Evolutionary conservation across 2,113 vertebrate species (phyloP).

Genomic region (Hippoglossus stenolepis): DNA sequence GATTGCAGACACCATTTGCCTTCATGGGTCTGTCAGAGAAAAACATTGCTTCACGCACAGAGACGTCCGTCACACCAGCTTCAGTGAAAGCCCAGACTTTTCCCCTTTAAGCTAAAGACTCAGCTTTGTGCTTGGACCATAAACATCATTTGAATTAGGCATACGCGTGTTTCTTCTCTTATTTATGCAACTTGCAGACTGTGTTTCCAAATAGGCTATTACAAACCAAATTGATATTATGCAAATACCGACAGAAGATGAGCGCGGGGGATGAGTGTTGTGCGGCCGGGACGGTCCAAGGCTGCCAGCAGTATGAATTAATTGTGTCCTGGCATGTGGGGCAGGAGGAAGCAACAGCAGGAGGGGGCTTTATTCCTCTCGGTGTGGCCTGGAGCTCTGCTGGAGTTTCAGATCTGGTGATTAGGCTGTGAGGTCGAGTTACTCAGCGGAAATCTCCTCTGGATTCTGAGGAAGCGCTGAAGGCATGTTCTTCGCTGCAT

Average conservation of each 20-base stretch:
- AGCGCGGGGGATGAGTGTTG: constrained; percentile 47
- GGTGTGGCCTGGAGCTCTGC: constrained; percentile 52
- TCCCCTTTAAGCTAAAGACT: neutral
- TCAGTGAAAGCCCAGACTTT: constrained; percentile 3
- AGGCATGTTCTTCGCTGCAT: constrained; percentile 60
- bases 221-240: constrained; percentile 72
- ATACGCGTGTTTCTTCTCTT: constrained; percentile 18
- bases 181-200: constrained; percentile 56
- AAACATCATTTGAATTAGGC: constrained; percentile 23
- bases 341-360: constrained; percentile 56
- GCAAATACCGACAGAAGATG: constrained; percentile 66
- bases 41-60: constrained; percentile 5
- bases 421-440: constrained; percentile 69
- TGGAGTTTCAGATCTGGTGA: constrained; percentile 74
- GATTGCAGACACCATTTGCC: constrained; percentile 19
- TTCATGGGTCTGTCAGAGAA: constrained; percentile 20
- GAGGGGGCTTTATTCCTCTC: constrained; percentile 58
- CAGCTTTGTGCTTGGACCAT: constrained; percentile 6
- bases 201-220: constrained; percentile 54
- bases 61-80: constrained; percentile 24
- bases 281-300: constrained; percentile 55
- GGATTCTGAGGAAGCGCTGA: constrained; percentile 70
- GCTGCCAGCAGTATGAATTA: constrained; percentile 73
- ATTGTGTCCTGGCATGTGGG: constrained; percentile 70
- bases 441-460: constrained; percentile 60